Evolutionary conservation across 1,140 invertebrate genomes (phyloP).

Genomic region (Steinernema khuongi): DNA sequence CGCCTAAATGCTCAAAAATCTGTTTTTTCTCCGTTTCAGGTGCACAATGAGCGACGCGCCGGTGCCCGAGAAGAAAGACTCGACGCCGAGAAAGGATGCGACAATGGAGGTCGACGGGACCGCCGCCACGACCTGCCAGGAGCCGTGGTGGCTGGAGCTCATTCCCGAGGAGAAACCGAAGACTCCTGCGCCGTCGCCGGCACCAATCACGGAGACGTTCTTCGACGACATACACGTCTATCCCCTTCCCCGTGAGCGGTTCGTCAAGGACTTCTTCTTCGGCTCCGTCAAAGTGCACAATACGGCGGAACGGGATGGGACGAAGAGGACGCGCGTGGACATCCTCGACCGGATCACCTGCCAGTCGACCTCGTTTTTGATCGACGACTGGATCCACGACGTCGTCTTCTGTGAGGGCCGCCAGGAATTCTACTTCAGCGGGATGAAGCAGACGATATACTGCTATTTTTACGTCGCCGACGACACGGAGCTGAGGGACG

Average conservation of each 20-base stretch:
- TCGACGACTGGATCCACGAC: neutral
- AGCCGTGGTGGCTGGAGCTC: neutral
- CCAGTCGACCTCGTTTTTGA: neutral
- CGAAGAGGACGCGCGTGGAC: neutral
- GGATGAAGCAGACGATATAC: neutral
- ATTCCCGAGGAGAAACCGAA: neutral
- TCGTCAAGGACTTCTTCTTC: neutral
- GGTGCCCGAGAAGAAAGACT: neutral
- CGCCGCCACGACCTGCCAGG: neutral
- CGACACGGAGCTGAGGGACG: neutral
- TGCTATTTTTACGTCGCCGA: neutral
- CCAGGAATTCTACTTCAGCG: constrained; percentile 7
- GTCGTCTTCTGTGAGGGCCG: constrained; percentile 4
- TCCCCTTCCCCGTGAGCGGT: neutral
- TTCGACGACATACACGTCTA: neutral
- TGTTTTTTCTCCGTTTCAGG: neutral
- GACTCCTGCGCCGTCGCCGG: neutral
- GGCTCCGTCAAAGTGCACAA: neutral
- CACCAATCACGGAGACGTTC: neutral
- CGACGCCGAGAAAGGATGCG: neutral
- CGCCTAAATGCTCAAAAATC: neutral
- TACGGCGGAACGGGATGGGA: neutral
- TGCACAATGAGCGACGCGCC: neutral
- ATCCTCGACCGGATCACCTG: neutral
- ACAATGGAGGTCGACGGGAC: constrained; percentile 7